phyloP scores from a whole-genome alignment of 2,113 vertebrate genomes.

The Herpetotheres cachinnans region DNA sequence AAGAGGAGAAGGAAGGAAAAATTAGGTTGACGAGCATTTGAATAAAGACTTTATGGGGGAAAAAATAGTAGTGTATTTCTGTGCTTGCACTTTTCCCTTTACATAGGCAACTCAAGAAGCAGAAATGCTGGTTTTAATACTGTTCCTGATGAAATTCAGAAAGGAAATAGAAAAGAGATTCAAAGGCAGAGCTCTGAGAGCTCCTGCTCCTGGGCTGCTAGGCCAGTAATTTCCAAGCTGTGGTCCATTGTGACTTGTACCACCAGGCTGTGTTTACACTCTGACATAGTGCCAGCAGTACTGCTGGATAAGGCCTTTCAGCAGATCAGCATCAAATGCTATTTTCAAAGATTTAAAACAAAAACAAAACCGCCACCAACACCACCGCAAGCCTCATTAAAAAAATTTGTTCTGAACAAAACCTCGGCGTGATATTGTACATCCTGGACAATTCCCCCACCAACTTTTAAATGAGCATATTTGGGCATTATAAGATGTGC shows the following conservation, averaged over 20 bases:
- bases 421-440: not conserved
- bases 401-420: conserved; percentile 3
- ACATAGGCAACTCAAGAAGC: not conserved
- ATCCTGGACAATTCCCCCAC: not conserved
- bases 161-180: conserved; percentile 24
- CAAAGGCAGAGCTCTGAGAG: conserved; percentile 13
- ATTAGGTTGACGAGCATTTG: not conserved
- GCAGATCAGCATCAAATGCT: conserved; percentile 58
- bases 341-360: conserved; percentile 53
- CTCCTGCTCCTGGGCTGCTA: not conserved
- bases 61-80: not conserved
- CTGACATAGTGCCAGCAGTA: conserved; percentile 57
- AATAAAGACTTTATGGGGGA: not conserved
- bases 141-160: not conserved
- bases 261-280: conserved; percentile 41
- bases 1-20: not conserved
- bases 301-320: conserved; percentile 52
- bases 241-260: conserved; percentile 48
- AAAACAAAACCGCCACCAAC: not conserved
- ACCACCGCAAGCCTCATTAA: not conserved
- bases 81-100: not conserved
- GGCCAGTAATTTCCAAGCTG: conserved; percentile 60
- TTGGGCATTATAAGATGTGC: not conserved
- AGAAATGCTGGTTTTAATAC: not conserved
- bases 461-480: not conserved